Evolutionary conservation across 2,113 vertebrate genomes (phyloP).

Genomic region (Suricata suricatta): DNA sequence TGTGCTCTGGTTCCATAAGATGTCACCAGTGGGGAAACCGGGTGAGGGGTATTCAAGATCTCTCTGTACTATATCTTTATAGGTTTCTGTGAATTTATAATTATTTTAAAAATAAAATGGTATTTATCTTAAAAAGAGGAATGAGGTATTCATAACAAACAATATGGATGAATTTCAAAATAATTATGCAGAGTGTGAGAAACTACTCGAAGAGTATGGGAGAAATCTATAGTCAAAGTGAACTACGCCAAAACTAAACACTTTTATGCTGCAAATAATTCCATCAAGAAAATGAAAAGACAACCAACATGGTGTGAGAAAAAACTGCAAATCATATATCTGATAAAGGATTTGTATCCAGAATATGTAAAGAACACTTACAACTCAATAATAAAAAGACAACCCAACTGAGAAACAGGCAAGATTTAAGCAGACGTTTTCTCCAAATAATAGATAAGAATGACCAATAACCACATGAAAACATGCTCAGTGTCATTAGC

Average conservation of each 20-base stretch:
- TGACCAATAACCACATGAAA: not conserved
- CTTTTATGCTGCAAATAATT: not conserved
- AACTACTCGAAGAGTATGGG: not conserved
- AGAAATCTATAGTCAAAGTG: not conserved
- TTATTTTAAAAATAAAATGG: not conserved
- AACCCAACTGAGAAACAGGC: not conserved
- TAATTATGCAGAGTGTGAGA: not conserved
- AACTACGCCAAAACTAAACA: not conserved
- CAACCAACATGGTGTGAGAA: not conserved
- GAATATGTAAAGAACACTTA: not conserved
- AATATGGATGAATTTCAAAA: not conserved
- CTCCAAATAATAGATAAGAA: not conserved
- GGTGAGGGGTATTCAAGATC: not conserved
- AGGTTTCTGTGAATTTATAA: not conserved
- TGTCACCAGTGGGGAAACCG: not conserved
- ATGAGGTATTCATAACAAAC: not conserved
- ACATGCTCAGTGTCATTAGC: not conserved
- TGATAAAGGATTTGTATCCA: not conserved
- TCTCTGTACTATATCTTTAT: not conserved
- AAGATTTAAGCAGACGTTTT: not conserved
- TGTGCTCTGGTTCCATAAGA: not conserved
- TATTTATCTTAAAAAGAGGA: not conserved
- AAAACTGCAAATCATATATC: not conserved
- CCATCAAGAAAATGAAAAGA: not conserved
- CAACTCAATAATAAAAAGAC: not conserved